Evolutionary conservation across 2,797 vertebrate genomes (phyloP).

Genomic region (Hafferia zeledoni): DNA sequence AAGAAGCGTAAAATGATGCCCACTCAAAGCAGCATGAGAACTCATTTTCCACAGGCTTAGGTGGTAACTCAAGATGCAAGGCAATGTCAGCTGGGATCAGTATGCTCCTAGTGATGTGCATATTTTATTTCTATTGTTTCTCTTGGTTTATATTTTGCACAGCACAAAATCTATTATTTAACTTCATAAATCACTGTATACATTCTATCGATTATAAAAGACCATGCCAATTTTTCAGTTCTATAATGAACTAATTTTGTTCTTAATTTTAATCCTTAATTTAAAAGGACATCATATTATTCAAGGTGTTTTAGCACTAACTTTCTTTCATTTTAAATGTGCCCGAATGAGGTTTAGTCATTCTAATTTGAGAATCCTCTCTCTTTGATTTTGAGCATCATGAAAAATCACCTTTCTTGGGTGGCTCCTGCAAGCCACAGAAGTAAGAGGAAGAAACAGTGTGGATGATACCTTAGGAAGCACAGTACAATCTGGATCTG

Average conservation of each 20-base stretch:
- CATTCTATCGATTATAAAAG: neutral
- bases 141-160: neutral
- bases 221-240: neutral
- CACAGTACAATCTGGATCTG: neutral
- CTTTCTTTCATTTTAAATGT: neutral
- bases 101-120: neutral
- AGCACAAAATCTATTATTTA: neutral
- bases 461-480: neutral
- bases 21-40: neutral
- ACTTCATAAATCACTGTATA: neutral
- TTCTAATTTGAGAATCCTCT: neutral
- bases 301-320: neutral
- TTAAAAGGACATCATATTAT: neutral
- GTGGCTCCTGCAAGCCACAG: neutral
- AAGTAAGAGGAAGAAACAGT: neutral
- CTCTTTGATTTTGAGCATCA: neutral
- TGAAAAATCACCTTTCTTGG: neutral
- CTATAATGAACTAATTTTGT: neutral
- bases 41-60: neutral
- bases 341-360: neutral
- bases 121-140: neutral
- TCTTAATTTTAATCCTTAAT: neutral
- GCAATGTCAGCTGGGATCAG: neutral
- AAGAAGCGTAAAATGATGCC: neutral
- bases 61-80: neutral